These are phyloP conservation scores for Nettapus auritus DNA, from an alignment of 2,113 vertebrate genomes.

Conservation along the genomic window DNA sequence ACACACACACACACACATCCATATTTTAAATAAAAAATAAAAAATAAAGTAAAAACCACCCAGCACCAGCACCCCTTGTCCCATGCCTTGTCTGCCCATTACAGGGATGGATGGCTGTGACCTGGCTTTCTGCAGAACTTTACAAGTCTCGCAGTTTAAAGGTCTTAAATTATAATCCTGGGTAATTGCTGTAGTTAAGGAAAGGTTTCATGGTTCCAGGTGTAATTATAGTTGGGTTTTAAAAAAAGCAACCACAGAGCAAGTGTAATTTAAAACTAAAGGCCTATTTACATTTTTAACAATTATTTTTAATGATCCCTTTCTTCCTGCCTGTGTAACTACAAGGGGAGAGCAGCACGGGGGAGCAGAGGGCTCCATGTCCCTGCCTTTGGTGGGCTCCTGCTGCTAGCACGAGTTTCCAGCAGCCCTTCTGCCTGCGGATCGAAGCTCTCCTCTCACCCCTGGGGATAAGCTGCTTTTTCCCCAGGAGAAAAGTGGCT, in stretches of 20 bases:
- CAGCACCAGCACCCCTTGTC: fast-evolving
- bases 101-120: fast-evolving
- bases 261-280: not conserved
- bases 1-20: fast-evolving
- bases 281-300: not conserved
- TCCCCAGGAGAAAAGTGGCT: too few relatives aligned
- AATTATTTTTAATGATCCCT: not conserved
- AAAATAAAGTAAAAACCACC: not conserved
- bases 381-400: too few relatives aligned
- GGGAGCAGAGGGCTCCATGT: too few relatives aligned
- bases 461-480: too few relatives aligned
- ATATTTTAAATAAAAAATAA: fast-evolving
- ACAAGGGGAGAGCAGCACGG: too few relatives aligned
- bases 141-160: fast-evolving
- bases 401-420: too few relatives aligned
- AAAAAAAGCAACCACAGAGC: not conserved
- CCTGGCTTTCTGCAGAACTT: not conserved
- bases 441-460: too few relatives aligned
- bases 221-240: not conserved
- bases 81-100: not conserved
- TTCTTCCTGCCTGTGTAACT: too few relatives aligned
- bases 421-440: too few relatives aligned
- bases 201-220: not conserved
- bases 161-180: not conserved
- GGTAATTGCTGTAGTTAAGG: not conserved